Percentiles rank a stretch among this genome's conserved stretches.
Conservation (phyloP, 92 coral and sea anemone genomes). For the Metridium senile region DNA sequence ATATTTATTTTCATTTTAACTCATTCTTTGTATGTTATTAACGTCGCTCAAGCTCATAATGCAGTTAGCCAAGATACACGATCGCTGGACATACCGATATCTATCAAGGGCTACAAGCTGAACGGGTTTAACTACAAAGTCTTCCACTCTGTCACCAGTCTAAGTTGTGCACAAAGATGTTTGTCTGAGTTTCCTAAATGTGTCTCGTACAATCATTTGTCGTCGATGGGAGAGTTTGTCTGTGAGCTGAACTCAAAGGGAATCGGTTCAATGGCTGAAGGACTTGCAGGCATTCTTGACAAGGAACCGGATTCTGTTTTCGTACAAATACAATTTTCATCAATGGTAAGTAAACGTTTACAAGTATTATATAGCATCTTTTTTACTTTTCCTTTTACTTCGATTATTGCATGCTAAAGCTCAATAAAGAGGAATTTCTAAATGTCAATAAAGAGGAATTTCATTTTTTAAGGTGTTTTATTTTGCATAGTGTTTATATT, state of each 20-base stretch:
- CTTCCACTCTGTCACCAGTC: neutral
- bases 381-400: too few species aligned
- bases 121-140: constrained; percentile 18
- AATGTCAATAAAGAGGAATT: too few species aligned
- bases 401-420: neutral
- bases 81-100: constrained; percentile 3
- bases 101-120: constrained; percentile 23
- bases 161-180: constrained; percentile 49
- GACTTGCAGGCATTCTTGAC: constrained; percentile 4
- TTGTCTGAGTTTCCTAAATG: constrained; percentile 30
- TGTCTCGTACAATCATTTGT: constrained; percentile 43
- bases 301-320: neutral
- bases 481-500: too few species aligned
- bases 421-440: too few species aligned
- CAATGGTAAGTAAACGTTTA: constrained; percentile 19
- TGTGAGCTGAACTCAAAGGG: constrained; percentile 30
- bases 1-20: neutral
- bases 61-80: neutral
- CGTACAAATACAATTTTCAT: constrained; percentile 9
- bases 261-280: constrained; percentile 3
- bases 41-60: neutral
- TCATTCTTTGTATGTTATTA: neutral
- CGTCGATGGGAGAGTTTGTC: neutral
- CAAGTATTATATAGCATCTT: neutral
- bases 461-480: too few species aligned